Evolutionary conservation across 2,113 vertebrate species (phyloP).

Genomic region (Azemiops feae): DNA sequence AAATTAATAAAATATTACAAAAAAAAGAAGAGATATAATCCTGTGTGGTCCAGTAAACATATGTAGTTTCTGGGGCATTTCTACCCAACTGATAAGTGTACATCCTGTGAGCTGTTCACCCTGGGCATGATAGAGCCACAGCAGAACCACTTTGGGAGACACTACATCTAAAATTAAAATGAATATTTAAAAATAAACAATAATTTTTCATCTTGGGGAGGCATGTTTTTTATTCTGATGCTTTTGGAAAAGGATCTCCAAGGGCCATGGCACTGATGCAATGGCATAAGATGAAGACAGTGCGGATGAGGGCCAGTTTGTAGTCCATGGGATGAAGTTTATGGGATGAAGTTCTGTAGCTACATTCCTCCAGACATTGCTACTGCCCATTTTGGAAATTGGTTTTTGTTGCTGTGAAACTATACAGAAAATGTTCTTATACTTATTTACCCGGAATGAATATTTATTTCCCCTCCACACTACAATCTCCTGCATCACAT

Average conservation of each 20-base stretch:
- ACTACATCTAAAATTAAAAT: neutral
- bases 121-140: neutral
- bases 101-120: neutral
- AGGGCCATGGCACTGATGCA: neutral
- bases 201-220: neutral
- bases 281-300: neutral
- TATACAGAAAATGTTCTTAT: neutral
- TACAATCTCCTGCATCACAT: neutral
- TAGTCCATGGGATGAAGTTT: neutral
- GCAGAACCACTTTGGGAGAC: neutral
- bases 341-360: neutral
- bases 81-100: neutral
- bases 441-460: neutral
- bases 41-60: neutral
- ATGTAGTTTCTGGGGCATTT: neutral
- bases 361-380: neutral
- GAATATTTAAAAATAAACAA: neutral
- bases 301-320: neutral
- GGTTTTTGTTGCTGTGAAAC: neutral
- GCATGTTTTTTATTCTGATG: neutral
- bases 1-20: no score
- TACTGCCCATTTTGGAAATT: neutral
- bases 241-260: neutral
- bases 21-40: no score
- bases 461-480: neutral